Evolutionary conservation across 2,888 invertebrate species (phyloP).

Genomic region (Brachypalpus laphriformis): DNA sequence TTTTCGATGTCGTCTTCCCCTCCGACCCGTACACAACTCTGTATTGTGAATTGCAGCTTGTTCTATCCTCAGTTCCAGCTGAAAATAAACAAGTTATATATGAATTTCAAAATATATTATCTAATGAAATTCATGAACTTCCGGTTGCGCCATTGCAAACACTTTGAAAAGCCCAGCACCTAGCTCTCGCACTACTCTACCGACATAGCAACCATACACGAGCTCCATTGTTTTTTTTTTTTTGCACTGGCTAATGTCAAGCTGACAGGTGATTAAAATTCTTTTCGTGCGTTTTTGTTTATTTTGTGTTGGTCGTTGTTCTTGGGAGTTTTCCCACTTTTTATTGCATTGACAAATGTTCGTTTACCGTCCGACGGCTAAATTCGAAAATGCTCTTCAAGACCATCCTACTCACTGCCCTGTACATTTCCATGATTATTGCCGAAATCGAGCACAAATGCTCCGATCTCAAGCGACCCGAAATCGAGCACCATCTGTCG

Average conservation of each 20-base stretch:
- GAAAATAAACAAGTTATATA: background rate
- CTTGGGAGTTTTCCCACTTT: conserved; percentile 45
- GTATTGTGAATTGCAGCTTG: background rate
- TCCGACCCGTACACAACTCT: background rate
- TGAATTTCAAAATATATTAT: background rate
- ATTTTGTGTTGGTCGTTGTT: conserved; percentile 65
- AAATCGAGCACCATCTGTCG: conserved; percentile 84
- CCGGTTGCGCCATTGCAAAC: conserved; percentile 34
- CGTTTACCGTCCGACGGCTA: conserved; percentile 15
- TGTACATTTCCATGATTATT: conserved; percentile 64
- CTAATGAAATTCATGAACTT: background rate
- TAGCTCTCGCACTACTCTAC: background rate
- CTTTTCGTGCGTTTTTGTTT: conserved; percentile 61
- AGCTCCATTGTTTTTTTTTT: conserved; percentile 10
- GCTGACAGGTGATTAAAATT: conserved; percentile 64
- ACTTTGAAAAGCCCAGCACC: conserved; percentile 32
- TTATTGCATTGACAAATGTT: conserved; percentile 52
- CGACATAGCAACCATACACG: conserved; percentile 35
- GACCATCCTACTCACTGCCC: conserved; percentile 45
- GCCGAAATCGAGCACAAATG: conserved; percentile 74
- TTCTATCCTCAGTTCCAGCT: background rate
- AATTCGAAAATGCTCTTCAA: conserved; percentile 58
- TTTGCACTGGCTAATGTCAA: conserved; percentile 55
- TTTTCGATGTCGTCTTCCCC: conserved; percentile 16
- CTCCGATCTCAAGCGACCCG: conserved; percentile 77